Percentiles rank a stretch among this genome's conserved stretches.
These are phyloP conservation scores for Therioaphis trifolii DNA, from an alignment of 2,888 invertebrate genomes.

Conservation along the genomic window DNA sequence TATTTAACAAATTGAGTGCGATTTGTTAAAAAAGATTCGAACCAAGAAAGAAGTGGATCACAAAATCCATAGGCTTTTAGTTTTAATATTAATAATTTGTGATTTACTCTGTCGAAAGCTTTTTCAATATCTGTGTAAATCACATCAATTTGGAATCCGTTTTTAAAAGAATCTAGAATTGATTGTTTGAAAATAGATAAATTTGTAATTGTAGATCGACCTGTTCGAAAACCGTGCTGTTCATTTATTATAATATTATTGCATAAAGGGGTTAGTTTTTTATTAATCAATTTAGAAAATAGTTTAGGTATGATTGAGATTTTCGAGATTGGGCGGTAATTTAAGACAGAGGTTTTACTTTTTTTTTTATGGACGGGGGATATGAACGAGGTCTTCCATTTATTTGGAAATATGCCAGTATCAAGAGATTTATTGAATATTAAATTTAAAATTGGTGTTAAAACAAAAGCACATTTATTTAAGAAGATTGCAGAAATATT, in stretches of 20 bases:
- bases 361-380: background rate
- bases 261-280: too few species aligned
- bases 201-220: background rate
- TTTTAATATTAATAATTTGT: slow-evolving; percentile 17
- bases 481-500: too few species aligned
- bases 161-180: slow-evolving; percentile 6
- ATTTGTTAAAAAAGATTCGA: background rate
- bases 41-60: background rate
- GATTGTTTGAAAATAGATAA: background rate
- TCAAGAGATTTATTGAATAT: background rate
- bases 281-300: too few species aligned
- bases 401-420: background rate
- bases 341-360: background rate
- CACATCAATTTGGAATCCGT: background rate
- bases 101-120: slow-evolving; percentile 14
- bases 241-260: too few species aligned
- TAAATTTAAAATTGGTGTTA: background rate
- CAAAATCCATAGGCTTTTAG: background rate
- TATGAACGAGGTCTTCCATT: background rate
- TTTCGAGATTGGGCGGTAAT: background rate
- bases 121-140: slow-evolving; percentile 18
- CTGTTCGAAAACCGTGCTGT: too few species aligned
- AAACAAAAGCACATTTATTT: background rate
- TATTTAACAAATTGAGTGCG: background rate
- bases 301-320: too few species aligned